Evolutionary conservation across 2,888 invertebrate species (phyloP).

Genomic region (Lasioglossum calceatum): DNA sequence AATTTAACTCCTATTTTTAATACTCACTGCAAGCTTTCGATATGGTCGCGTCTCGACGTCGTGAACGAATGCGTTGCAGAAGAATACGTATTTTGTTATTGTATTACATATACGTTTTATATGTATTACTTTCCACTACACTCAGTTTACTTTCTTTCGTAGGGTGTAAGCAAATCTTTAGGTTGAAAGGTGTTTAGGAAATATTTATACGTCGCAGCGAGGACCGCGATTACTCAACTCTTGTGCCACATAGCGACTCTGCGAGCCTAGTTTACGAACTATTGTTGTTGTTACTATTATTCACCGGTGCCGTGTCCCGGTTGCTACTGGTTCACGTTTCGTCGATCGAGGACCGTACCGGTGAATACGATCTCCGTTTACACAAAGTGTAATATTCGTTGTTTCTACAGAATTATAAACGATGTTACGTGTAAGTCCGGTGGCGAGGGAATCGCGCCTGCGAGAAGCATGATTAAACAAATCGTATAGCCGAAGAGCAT

Average conservation of each 20-base stretch:
- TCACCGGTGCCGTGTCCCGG: constrained; percentile 30
- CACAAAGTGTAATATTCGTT: constrained; percentile 41
- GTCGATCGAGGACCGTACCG: constrained; percentile 28
- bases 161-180: constrained; percentile 38
- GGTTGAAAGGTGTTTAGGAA: constrained; percentile 18
- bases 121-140: constrained; percentile 37
- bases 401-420: constrained; percentile 29
- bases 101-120: constrained; percentile 40
- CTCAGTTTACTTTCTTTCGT: constrained; percentile 22
- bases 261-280: constrained; percentile 19
- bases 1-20: constrained; percentile 26
- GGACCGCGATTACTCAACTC: constrained; percentile 17
- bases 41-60: constrained; percentile 7
- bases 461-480: not conserved
- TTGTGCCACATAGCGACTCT: constrained; percentile 38
- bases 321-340: constrained; percentile 14
- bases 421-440: not conserved
- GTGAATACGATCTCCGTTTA: constrained; percentile 55
- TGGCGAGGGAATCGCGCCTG: constrained; percentile 9
- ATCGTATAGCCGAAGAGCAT: constrained; percentile 21
- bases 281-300: constrained; percentile 46
- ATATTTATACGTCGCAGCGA: constrained; percentile 6
- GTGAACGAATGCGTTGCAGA: constrained; percentile 10
- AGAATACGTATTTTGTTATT: constrained; percentile 3
- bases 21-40: constrained; percentile 40